A percentile compares a stretch with the other conserved stretches of the same genome.
These are phyloP conservation scores for Psophia crepitans DNA, from an alignment of 2,113 vertebrate genomes.

Conservation along the genomic window DNA sequence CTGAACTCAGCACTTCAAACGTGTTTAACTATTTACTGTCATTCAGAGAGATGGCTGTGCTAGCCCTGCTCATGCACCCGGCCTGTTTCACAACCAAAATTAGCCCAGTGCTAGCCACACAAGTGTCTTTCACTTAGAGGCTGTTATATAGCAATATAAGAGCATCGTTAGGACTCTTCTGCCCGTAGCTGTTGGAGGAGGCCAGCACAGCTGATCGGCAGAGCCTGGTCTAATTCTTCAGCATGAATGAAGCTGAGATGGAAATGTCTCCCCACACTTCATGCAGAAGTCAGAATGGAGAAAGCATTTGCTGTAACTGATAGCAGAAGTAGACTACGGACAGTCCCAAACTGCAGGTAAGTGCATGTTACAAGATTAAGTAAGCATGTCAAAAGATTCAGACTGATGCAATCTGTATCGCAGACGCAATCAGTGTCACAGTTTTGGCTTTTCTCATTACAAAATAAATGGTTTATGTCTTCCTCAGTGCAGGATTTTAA, in stretches of 20 bases:
- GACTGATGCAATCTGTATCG: background rate
- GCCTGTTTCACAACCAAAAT: background rate
- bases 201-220: background rate
- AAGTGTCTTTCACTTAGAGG: background rate
- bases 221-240: background rate
- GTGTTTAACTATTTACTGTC: background rate
- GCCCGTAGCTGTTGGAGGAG: background rate
- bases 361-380: background rate
- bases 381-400: background rate
- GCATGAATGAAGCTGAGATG: background rate
- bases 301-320: background rate
- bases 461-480: background rate
- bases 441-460: background rate
- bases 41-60: background rate
- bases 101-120: background rate
- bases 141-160: background rate
- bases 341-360: background rate
- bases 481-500: background rate
- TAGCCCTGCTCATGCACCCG: background rate
- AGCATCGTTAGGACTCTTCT: background rate
- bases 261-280: background rate
- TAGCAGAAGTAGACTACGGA: background rate
- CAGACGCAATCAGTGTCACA: background rate
- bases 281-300: background rate
- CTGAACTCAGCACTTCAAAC: background rate